Evolutionary conservation across 2,113 vertebrate genomes (phyloP).

Genomic region (Cyanocitta stelleri): DNA sequence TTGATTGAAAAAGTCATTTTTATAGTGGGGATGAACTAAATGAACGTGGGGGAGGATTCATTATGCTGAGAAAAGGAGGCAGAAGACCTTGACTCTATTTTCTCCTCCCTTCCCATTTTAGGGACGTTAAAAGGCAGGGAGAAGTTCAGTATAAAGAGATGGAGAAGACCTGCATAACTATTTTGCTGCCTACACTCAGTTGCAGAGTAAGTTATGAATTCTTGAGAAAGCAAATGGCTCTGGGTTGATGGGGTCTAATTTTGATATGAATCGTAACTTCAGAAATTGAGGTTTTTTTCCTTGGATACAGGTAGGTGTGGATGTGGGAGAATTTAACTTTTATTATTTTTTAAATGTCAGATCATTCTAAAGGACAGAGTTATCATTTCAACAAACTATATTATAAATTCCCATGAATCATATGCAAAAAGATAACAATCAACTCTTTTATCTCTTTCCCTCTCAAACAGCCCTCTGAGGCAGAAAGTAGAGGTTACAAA

Average conservation of each 20-base stretch:
- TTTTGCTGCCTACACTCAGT: neutral
- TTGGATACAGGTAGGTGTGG: neutral
- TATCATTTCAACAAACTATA: neutral
- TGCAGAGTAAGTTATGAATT: neutral
- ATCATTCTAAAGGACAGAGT: neutral
- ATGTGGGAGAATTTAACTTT: neutral
- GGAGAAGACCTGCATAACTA: neutral
- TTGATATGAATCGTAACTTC: neutral
- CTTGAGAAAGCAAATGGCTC: neutral
- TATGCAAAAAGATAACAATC: neutral
- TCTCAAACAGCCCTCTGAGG: neutral
- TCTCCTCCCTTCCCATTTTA: neutral
- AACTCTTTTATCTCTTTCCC: neutral
- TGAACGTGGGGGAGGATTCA: slow-evolving; percentile 51
- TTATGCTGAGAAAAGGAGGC: slow-evolving; percentile 13
- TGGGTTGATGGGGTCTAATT: neutral
- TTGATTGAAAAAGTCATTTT: slow-evolving; percentile 63
- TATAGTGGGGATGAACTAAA: slow-evolving; percentile 45
- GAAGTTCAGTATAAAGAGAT: neutral
- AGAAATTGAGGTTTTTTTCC: neutral
- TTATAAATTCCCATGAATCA: neutral
- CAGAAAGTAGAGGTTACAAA: neutral
- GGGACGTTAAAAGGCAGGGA: slow-evolving; percentile 23
- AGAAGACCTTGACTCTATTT: slow-evolving; percentile 49
- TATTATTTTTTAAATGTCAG: slow-evolving; percentile 22